phyloP scores from a whole-genome alignment of 1,140 invertebrate species.

The Cheumatopsyche charites region DNA sequence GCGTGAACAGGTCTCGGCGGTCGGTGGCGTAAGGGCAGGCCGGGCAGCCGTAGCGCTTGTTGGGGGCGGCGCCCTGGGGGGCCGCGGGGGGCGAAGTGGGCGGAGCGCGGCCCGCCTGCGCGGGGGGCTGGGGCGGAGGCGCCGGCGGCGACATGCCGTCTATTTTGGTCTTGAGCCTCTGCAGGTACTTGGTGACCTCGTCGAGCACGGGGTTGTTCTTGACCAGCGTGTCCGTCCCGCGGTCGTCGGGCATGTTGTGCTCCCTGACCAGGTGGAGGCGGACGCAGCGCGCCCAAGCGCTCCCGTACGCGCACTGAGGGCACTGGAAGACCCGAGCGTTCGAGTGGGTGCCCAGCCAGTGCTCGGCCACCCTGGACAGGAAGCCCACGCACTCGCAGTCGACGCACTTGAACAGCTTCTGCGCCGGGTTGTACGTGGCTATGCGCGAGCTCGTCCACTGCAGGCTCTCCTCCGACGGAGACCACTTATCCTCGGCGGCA shows the following conservation, averaged over 20 bases:
- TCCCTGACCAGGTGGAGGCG: slow-evolving; percentile 74
- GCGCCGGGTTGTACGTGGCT: slow-evolving; percentile 73
- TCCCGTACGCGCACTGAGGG: slow-evolving; percentile 74
- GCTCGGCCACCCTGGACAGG: slow-evolving; percentile 78
- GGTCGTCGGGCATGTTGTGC: slow-evolving; percentile 68
- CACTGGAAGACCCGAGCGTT: slow-evolving; percentile 76
- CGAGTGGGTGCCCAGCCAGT: slow-evolving; percentile 83
- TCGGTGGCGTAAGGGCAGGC: slow-evolving; percentile 91
- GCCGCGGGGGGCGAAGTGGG: slow-evolving; percentile 47
- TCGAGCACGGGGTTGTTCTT: slow-evolving; percentile 76
- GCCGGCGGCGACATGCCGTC: slow-evolving; percentile 54
- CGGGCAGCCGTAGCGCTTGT: slow-evolving; percentile 82
- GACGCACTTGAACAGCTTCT: slow-evolving; percentile 75
- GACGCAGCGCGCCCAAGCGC: slow-evolving; percentile 76
- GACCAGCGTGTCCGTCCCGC: slow-evolving; percentile 64
- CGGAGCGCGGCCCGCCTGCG: slow-evolving; percentile 49
- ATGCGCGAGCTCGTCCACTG: slow-evolving; percentile 75
- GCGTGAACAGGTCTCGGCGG: slow-evolving; percentile 89
- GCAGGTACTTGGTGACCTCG: slow-evolving; percentile 74
- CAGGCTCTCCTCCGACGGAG: slow-evolving; percentile 69
- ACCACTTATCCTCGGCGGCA: slow-evolving; percentile 69
- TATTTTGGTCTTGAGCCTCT: slow-evolving; percentile 69
- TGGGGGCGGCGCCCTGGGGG: slow-evolving; percentile 50
- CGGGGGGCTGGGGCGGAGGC: slow-evolving; percentile 49
- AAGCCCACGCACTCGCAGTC: slow-evolving; percentile 82